Evolutionary conservation across 2,797 vertebrate species (phyloP).

Genomic region (Crocodylus rhombifer): DNA sequence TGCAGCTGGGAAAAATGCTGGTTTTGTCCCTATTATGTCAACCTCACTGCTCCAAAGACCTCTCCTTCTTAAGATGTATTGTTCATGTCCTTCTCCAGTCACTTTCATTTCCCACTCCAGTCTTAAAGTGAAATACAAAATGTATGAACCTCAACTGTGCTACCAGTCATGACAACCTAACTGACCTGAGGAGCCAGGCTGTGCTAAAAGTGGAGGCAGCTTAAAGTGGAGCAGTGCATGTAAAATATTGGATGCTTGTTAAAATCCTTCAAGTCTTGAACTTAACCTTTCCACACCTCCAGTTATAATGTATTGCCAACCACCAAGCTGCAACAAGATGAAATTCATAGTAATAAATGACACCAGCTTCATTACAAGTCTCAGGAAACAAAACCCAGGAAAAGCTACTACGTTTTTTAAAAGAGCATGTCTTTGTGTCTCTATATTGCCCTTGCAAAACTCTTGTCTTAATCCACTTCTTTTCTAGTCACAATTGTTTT

Average conservation of each 20-base stretch:
- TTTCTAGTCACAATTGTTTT: conserved; percentile 62
- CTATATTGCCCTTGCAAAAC: conserved; percentile 45
- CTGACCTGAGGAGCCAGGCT: not conserved
- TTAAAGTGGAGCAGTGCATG: too few relatives aligned
- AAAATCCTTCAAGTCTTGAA: not conserved
- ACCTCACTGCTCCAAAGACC: not conserved
- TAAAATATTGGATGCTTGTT: not conserved
- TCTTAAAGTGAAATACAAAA: not conserved
- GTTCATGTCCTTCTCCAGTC: not conserved
- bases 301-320: accelerated
- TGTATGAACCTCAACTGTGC: not conserved
- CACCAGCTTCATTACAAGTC: not conserved
- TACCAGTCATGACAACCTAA: not conserved
- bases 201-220: too few relatives aligned
- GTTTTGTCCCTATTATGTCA: not conserved
- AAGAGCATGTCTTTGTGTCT: not conserved
- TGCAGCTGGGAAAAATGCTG: not conserved
- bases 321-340: not conserved
- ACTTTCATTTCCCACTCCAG: not conserved
- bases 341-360: not conserved
- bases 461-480: conserved; percentile 65
- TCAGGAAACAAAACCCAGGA: not conserved
- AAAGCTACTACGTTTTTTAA: not conserved
- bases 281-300: not conserved
- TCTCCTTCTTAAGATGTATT: not conserved